These are phyloP conservation scores for Drosophila kanapiae DNA, from an alignment of 1,140 invertebrate genomes.

Conservation along the genomic window DNA sequence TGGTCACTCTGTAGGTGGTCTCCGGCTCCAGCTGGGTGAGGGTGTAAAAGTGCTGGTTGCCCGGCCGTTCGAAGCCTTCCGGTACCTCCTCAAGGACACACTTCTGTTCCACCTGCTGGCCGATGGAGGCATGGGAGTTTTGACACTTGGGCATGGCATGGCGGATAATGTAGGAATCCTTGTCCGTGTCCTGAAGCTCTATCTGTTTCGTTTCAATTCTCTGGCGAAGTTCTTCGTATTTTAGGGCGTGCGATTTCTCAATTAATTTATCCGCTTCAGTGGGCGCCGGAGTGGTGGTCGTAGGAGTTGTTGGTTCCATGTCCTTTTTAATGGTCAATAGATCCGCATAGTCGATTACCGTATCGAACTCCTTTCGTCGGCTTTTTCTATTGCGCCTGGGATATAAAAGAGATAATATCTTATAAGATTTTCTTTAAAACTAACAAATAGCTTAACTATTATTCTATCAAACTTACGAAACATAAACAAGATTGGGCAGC, in stretches of 20 bases:
- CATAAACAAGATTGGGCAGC: slow-evolving; percentile 70
- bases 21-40: slow-evolving; percentile 35
- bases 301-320: not conserved
- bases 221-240: slow-evolving; percentile 43
- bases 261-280: not conserved
- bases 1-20: slow-evolving; percentile 56
- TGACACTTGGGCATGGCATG: slow-evolving; percentile 51
- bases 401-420: not conserved
- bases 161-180: slow-evolving; percentile 30
- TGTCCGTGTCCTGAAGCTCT: slow-evolving; percentile 49
- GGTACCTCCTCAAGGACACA: slow-evolving; percentile 49
- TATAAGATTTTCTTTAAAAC: no score
- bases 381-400: slow-evolving; percentile 20
- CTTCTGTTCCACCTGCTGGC: slow-evolving; percentile 59
- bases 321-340: not conserved
- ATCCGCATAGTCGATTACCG: slow-evolving; percentile 33
- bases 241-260: not conserved
- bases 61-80: slow-evolving; percentile 39
- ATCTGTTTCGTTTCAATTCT: slow-evolving; percentile 25
- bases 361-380: slow-evolving; percentile 39
- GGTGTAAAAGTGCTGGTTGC: slow-evolving; percentile 51
- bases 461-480: slow-evolving; percentile 48
- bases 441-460: no score
- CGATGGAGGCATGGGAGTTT: slow-evolving; percentile 29
- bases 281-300: slow-evolving; percentile 1